Evolutionary conservation across 2,797 vertebrate species (phyloP).

Genomic region (Tauraco hartlaubi): DNA sequence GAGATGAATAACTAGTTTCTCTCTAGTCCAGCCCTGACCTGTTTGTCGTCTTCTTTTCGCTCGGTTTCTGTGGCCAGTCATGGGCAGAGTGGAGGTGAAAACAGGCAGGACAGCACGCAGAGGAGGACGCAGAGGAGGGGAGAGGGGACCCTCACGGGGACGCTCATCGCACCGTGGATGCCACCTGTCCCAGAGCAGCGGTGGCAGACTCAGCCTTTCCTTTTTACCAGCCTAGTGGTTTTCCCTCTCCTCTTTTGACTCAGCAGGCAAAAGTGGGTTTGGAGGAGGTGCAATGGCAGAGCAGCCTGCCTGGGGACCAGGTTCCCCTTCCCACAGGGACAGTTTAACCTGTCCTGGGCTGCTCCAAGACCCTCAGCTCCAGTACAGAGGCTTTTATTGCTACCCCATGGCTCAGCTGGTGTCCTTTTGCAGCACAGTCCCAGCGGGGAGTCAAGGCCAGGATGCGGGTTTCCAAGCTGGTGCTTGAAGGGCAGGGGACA

Average conservation of each 20-base stretch:
- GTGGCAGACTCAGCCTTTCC: neutral
- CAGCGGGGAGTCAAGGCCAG: neutral
- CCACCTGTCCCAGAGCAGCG: neutral
- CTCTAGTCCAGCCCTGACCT: neutral
- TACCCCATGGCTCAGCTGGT: neutral
- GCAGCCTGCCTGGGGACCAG: neutral
- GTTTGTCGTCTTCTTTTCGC: neutral
- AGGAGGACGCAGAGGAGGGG: neutral
- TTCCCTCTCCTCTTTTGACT: neutral
- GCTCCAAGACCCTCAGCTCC: neutral
- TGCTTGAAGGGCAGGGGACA: neutral
- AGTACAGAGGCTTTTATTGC: neutral
- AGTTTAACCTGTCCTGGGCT: neutral
- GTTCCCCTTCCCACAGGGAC: neutral
- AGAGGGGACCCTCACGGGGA: neutral
- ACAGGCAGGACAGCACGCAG: neutral
- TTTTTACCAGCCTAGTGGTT: neutral
- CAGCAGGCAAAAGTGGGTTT: neutral
- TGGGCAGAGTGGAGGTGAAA: neutral
- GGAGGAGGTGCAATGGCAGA: neutral
- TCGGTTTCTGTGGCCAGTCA: rapidly evolving
- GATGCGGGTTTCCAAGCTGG: neutral
- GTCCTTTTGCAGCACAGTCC: neutral
- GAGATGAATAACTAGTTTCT: neutral
- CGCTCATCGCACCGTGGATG: rapidly evolving